Conservation (phyloP, 2,113 vertebrate genomes). For the Cryptomyrus ogoouensis region DNA sequence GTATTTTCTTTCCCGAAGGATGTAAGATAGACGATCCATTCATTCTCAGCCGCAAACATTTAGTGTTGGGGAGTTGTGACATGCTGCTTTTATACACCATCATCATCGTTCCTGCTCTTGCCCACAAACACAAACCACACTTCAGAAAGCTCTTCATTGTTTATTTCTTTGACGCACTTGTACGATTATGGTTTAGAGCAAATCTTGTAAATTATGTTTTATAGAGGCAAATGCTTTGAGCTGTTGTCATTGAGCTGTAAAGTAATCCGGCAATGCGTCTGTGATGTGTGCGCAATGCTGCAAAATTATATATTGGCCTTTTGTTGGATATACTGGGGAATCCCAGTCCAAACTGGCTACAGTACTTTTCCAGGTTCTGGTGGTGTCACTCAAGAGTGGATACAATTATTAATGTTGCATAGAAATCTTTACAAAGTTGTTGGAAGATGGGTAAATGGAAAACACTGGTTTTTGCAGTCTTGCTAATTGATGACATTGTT, state of each 20-base stretch:
- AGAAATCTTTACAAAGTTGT: neutral
- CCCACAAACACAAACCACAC: neutral
- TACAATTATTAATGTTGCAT: neutral
- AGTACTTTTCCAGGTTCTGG: neutral
- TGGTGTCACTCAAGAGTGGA: neutral
- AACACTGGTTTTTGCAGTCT: neutral
- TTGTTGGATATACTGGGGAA: neutral
- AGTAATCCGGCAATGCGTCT: neutral
- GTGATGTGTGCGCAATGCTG: neutral
- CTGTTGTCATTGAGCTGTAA: neutral
- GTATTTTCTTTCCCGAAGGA: neutral
- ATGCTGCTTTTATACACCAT: neutral
- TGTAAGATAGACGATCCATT: neutral
- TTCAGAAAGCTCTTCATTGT: neutral
- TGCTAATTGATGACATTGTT: neutral
- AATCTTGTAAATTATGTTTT: slow-evolving; percentile 1
- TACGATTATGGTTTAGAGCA: neutral
- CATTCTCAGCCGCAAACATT: neutral
- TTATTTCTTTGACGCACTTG: neutral
- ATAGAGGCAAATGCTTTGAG: neutral
- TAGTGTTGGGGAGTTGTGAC: neutral
- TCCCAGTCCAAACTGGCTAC: neutral
- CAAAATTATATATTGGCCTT: neutral
- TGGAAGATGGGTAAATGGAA: neutral
- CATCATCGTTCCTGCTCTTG: neutral